Evolutionary conservation across 1,140 invertebrate species (phyloP).

Genomic region (Amyelois transitella): DNA sequence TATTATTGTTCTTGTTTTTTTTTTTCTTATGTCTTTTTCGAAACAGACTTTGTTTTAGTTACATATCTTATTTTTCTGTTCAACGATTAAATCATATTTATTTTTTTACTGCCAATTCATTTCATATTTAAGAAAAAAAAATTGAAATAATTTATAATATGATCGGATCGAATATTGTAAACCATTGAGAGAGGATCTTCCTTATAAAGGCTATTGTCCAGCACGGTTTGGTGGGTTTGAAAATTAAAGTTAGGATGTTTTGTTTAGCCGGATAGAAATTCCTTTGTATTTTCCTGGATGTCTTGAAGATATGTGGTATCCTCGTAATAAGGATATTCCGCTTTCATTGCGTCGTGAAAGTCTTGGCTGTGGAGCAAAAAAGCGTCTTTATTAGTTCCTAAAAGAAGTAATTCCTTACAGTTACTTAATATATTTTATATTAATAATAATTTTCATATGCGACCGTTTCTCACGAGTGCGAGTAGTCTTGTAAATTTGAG

Average conservation of each 20-base stretch:
- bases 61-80: too few relatives aligned
- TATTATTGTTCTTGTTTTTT: too few relatives aligned
- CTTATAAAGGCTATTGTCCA: constrained; percentile 42
- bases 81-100: too few relatives aligned
- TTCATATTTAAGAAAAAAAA: too few relatives aligned
- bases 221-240: constrained; percentile 43
- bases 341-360: background rate
- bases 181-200: background rate
- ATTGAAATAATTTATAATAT: too few relatives aligned
- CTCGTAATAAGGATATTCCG: background rate
- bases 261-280: constrained; percentile 1
- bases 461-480: too few relatives aligned
- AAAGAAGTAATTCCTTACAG: too few relatives aligned
- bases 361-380: background rate
- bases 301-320: background rate
- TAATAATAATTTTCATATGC: background rate
- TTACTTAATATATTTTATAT: background rate
- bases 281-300: background rate
- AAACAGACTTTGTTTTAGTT: too few relatives aligned
- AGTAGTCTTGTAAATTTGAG: too few relatives aligned
- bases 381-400: background rate
- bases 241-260: constrained; percentile 32
- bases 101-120: too few relatives aligned
- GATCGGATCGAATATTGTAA: background rate
- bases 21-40: too few relatives aligned